These are phyloP conservation scores for Hypercompe scribonia DNA, from an alignment of 2,888 invertebrate species.

Conservation along the genomic window DNA sequence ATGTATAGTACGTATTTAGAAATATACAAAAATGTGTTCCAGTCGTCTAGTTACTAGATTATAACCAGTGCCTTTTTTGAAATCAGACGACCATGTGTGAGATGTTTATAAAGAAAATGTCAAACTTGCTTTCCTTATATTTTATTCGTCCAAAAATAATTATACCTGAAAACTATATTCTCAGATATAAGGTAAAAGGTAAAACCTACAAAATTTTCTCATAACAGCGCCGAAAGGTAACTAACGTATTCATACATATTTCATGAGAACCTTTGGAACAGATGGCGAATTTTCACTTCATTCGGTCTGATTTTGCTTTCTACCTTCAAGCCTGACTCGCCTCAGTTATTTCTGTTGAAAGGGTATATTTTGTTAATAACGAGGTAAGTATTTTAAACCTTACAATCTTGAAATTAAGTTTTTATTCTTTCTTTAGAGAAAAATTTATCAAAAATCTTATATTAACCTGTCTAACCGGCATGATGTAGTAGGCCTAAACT, in stretches of 20 bases:
- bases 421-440: neutral
- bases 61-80: too few species aligned
- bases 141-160: neutral
- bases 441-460: too few species aligned
- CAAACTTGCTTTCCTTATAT: neutral
- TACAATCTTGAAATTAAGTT: neutral
- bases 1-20: too few species aligned
- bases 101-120: neutral
- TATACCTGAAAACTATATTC: neutral
- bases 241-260: constrained; percentile 55
- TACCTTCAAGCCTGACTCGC: constrained; percentile 24
- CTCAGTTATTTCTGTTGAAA: constrained; percentile 7
- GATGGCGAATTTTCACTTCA: constrained; percentile 62
- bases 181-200: constrained; percentile 11
- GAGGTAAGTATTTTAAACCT: neutral
- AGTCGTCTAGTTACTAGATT: too few species aligned
- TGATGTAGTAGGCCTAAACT: too few species aligned
- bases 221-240: constrained; percentile 17
- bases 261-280: constrained; percentile 57
- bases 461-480: too few species aligned
- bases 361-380: neutral
- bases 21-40: too few species aligned
- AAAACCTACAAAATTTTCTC: constrained; percentile 14
- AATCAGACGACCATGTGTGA: neutral
- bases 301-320: constrained; percentile 54